Base-by-base conservation (phyloP, 2,113 vertebrate species). In the Galbula dea region DNA sequence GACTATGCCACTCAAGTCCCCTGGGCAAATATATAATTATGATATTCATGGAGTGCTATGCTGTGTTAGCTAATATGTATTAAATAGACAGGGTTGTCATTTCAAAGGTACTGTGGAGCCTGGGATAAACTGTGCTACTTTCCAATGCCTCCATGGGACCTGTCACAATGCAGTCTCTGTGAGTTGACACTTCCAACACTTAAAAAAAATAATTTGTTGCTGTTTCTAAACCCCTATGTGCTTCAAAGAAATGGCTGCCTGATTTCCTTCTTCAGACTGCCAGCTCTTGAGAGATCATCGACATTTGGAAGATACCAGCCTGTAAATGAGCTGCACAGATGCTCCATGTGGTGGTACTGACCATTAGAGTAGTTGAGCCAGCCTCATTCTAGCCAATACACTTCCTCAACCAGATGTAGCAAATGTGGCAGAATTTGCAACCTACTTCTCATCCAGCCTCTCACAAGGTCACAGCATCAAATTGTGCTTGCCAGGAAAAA, bases 1-100 rank as follows among this genome's bases (percentile, higher is more conserved):
- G 63, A 65, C 86, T 88, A 90, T 76, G 46, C 37, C 52, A 93
- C 66, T 96, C 84, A 79, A 68, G 84, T 90, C 83, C 94, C 91
- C 90, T 10, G 34, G 94, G 91, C 74, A 96, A 96, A 95, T 61
- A 75, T 77, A 67, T 59, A 88, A 81, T 73, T 23, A 10, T 1
- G 4, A 89, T 95, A 94, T 96, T 94, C 88, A 93, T 3, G 17
- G 66, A 91, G 78, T 66, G 77, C 89, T 94, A 93, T 65, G 69
- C 71, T 96, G 57, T 96, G 57, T 52, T 17, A 29, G 52, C 87
- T 86, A 96, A 90, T 90, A 93, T 1, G 5, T 57, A 83, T 83
- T 88, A 69, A 96, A 93, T 11, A 93, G 71, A 88, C 11, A 90
- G 61, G 6, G 45, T 45, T 79, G 54, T 65, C 37, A 86, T 19